Base-by-base conservation (phyloP, 1,140 invertebrate genomes). In the Macrostomum lignano region DNA sequence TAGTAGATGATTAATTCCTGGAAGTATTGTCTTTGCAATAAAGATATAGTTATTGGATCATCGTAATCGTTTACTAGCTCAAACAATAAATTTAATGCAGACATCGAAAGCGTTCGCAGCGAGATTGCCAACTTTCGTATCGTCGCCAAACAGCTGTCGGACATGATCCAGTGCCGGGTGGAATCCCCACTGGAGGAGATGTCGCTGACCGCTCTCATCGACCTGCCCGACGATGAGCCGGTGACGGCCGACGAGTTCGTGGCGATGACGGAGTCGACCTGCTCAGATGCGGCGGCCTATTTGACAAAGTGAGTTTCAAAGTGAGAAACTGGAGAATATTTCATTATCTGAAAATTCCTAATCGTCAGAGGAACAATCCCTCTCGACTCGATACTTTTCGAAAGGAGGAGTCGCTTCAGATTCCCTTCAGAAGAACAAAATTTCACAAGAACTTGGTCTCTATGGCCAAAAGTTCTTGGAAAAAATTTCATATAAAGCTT, bases 81-180 rank as follows among this genome's bases (percentile, higher is more conserved):
- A n/a, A n/a, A n/a, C n/a, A n/a, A n/a, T n/a, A n/a, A n/a, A n/a
- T n/a, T n/a, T n/a, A n/a, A 38, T 38, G 3, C 37, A 57, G 53
- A 51, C 33, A 43, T 55, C 7, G 36, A 38, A 14, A 47, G 42
- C 21, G 46, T 44, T 17, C 45, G 48, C 36, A 42, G 45, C 17
- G 40, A 41, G 21, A 44, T 59, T 37, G 23, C 21, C n/a, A 42
- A 51, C 2, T 42, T 59, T 25, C 46, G 49, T 35, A 46, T 47
- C 23, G 32, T 57, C 20, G 43, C 41, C n/a, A 56, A 56, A 39
- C 44, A 46, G 43, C 70, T 81, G 3, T 73, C 77, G 41, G 79
- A 86, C 49, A 72, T 86, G 25, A 76, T 81, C 46, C 67, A 69
- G 5, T 82, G 81, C 47, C 68, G 78, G 47, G 77, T 91, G 44